Base-by-base conservation (phyloP, 2,888 invertebrate species). In the Hermaeophaga mercurialis region DNA sequence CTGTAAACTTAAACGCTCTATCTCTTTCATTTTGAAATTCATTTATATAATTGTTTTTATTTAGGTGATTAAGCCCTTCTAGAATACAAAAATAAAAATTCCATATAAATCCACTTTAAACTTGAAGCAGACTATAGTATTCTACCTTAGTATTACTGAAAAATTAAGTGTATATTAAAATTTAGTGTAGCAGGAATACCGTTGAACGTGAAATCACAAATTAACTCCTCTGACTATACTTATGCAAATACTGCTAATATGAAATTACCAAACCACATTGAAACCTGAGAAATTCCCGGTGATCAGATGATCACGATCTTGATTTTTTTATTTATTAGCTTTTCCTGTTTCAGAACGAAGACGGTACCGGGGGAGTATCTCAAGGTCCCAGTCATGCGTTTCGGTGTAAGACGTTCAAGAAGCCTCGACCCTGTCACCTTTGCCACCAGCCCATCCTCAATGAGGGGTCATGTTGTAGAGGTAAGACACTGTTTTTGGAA, bases 361-460 rank as follows among this genome's bases (percentile, higher is more conserved):
- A 85, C 59, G 81, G 82, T 60, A 9, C 14, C 24, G 82, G 66
- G 59, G 82, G 68, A 39, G 44, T 65, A 24, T 69, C 83, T 6
- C 86, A 87, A 72, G 77, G 84, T 26, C 87, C 88, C 73, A 83
- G 83, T 69, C 90, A 90, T 77, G 83, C 86, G 60, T 90, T 90
- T 76, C 86, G 88, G 56, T 85, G 84, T 72, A 90, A 90, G 76
- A 84, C 85, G 61, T 85, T 90, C 77, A 85, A 87, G 72, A 88
- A 87, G 72, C 85, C 89, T 9, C 81, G 89, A 61, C 87, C 88
- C 24, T 90, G 90, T 75, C 89, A 90, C 76, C 83, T 89, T 77
- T 90, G 90, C 74, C 89, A 90, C 73, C 89, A 88, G 77, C 86
- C 88, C 58, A 85, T 90, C 64, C 82, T 86, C 73, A 85, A 85